phyloP scores from a whole-genome alignment of 2,797 vertebrate genomes.

The Fistularia tabacaria region DNA sequence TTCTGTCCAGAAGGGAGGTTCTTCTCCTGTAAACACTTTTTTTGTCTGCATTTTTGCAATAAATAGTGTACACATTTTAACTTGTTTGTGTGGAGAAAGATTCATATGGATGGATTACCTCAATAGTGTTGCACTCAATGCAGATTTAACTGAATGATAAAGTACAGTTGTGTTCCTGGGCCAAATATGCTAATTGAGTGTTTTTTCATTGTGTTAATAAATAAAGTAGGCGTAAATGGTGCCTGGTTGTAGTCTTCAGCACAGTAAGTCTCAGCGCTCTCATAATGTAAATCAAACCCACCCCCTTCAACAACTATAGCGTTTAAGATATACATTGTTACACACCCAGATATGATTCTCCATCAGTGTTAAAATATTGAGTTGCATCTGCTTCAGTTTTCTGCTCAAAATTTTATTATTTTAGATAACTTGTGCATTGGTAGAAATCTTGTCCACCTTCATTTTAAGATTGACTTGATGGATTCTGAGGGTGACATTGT shows the following conservation, averaged over 20 bases:
- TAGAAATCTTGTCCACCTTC: conserved; percentile 13
- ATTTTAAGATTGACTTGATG: conserved; percentile 25
- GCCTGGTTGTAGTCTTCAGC: not conserved
- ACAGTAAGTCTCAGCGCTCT: not conserved
- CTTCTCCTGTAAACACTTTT: not conserved
- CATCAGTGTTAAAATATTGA: too few species aligned
- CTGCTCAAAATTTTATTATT: too few species aligned
- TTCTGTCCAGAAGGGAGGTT: too few species aligned
- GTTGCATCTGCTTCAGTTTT: too few species aligned
- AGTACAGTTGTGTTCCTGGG: conserved; percentile 54
- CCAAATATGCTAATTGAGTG: not conserved
- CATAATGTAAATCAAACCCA: too few species aligned
- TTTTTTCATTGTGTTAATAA: too few species aligned
- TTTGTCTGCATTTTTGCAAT: conserved; percentile 28
- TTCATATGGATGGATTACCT: conserved; percentile 45
- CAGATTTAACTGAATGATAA: conserved; percentile 44
- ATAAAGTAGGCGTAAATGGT: too few species aligned
- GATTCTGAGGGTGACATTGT: conserved; percentile 26
- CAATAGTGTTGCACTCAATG: conserved; percentile 34
- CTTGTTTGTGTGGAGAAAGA: conserved; percentile 25
- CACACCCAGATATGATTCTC: too few species aligned
- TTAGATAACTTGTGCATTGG: too few species aligned
- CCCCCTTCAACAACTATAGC: too few species aligned
- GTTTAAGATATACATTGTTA: too few species aligned
- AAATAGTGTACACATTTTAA: conserved; percentile 28